A percentile compares a stretch with the other conserved stretches of the same genome.
Conservation (phyloP, 2,888 invertebrate species). For the Petrolisthes manimaculis region DNA sequence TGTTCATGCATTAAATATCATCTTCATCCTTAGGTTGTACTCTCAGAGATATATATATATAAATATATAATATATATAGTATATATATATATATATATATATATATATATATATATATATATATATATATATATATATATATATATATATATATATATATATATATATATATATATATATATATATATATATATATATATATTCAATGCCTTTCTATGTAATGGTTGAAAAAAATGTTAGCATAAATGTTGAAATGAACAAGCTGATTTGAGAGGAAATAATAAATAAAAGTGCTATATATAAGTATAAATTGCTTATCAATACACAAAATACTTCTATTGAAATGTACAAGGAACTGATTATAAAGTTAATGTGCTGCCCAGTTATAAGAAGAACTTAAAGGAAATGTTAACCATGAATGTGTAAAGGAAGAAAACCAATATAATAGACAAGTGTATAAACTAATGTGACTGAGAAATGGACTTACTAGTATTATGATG, state of each 20-base stretch:
- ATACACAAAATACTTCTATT: neutral
- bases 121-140: too few relatives aligned
- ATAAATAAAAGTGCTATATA: slow-evolving; percentile 30
- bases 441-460: neutral
- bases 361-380: neutral
- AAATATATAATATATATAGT: too few relatives aligned
- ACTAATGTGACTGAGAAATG: neutral
- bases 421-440: neutral
- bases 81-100: too few relatives aligned
- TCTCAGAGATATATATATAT: too few relatives aligned
- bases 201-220: slow-evolving; percentile 39
- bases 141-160: slow-evolving; percentile 27
- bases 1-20: too few relatives aligned
- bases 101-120: too few relatives aligned
- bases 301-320: slow-evolving; percentile 35
- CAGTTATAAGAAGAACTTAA: neutral
- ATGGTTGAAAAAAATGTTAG: slow-evolving; percentile 26
- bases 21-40: too few relatives aligned
- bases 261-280: slow-evolving; percentile 27
- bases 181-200: neutral
- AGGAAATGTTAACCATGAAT: neutral
- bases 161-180: slow-evolving; percentile 35
- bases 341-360: neutral
- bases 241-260: slow-evolving; percentile 27
- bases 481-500: neutral